Evolutionary conservation across 2,113 vertebrate species (phyloP), one percentile per base, ranked within the genome.

Genomic region (Trachemys scripta): DNA sequence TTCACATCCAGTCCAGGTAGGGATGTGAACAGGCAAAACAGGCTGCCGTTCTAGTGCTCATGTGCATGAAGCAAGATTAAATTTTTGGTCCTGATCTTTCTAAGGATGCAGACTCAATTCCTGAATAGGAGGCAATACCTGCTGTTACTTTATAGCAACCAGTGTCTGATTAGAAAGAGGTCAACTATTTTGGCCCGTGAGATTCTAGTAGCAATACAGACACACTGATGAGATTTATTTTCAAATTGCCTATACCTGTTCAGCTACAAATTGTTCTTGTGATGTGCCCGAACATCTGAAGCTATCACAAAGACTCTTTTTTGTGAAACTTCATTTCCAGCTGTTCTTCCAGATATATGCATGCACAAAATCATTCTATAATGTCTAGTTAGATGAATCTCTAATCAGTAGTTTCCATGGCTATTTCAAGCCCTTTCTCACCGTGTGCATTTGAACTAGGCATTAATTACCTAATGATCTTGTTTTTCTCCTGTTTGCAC

Each of bases 81-180:
- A 59, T 84, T 89, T 42, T 53, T 92, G 65, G 20, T 57, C 89
- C 90, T 87, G 57, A 65, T 94, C 9, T 87, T 87, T 80, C 91
- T 35, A 75, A 87, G 80, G 82, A 45, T 76, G 56, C 20, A 93
- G 86, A 72, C 84, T 91, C 69, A 84, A 42, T 87, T 85, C 72
- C 80, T 0, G 19, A 82, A 38, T 10, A 81, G 10, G 42, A 76
- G 10, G 19, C 47, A 90, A 53, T 12, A 81, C 27, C 38, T 17
- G 94, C 82, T 79, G 31, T 54, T 91, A 82, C 57, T 88, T 59
- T 87, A 75, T 1, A 50, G 56, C 75, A 47, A 47, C 42, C 4
- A 16, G 88, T 84, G 3, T 31, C 65, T 83, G 79, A 82, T 53
- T 3, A 82, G 24, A 93, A 56, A 75, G 31, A 84, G 54, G 82